phyloP scores from a whole-genome alignment of 2,113 vertebrate genomes.

The Talpa occidentalis region DNA sequence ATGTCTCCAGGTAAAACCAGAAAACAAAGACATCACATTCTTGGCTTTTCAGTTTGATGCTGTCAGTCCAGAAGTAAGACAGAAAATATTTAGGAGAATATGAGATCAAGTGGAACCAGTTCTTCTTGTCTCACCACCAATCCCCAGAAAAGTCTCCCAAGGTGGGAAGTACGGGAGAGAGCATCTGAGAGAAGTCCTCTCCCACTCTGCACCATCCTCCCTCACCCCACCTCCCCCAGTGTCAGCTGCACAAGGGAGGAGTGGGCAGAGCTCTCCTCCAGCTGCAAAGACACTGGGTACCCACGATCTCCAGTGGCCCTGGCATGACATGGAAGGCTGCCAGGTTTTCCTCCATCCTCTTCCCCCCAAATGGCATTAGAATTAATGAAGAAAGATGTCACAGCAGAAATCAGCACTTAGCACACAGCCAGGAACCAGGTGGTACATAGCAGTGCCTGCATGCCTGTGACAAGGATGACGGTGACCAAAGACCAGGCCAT shows the following conservation, averaged over 20 bases:
- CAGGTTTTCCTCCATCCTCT: not conserved
- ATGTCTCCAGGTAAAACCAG: not conserved
- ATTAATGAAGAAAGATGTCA: not conserved
- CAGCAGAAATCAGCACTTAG: not conserved
- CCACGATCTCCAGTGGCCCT: not conserved
- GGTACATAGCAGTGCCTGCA: not conserved
- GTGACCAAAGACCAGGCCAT: not conserved
- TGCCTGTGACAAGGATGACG: not conserved
- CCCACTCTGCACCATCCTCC: not conserved
- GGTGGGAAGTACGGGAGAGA: not conserved
- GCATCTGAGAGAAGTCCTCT: not conserved
- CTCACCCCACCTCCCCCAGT: rapidly evolving
- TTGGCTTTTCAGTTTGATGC: slow-evolving; percentile 10
- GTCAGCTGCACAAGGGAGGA: not conserved
- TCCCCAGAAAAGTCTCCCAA: not conserved
- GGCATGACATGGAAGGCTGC: not conserved
- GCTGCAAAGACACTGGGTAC: not conserved
- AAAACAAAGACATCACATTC: slow-evolving; percentile 18
- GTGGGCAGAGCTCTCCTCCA: not conserved
- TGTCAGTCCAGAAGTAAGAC: not conserved
- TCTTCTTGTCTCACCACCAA: slow-evolving; percentile 1
- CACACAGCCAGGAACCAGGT: not conserved
- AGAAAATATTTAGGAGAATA: not conserved
- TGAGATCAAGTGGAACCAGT: not conserved
- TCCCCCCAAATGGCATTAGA: not conserved